Evolutionary conservation across 2,113 vertebrate genomes (phyloP).

Genomic region (Tyto alba): DNA sequence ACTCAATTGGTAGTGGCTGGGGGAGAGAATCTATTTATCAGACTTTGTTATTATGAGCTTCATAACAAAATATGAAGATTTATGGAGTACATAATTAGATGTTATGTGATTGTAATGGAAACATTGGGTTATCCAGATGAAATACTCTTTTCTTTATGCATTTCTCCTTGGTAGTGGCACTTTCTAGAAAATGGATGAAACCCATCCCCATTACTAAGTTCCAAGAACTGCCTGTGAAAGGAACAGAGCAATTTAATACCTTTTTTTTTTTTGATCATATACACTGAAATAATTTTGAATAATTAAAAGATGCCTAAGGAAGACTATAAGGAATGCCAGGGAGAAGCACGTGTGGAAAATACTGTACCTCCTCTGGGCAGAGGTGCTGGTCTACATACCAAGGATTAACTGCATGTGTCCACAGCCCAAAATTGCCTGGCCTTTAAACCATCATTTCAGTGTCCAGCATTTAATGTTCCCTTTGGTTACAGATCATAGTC

Average conservation of each 20-base stretch:
- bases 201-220: not conserved
- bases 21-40: slow-evolving; percentile 60
- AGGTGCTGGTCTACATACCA: not conserved
- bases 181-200: slow-evolving; percentile 6
- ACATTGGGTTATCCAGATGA: slow-evolving; percentile 23
- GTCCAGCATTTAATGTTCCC: not conserved
- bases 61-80: slow-evolving; percentile 62
- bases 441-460: not conserved
- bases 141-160: not conserved
- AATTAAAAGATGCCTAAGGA: not conserved
- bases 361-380: not conserved
- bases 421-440: not conserved
- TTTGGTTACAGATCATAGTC: not conserved
- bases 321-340: not conserved
- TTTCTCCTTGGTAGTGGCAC: slow-evolving; percentile 11
- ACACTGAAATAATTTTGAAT: not conserved
- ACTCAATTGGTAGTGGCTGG: slow-evolving; percentile 45
- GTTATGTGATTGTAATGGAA: slow-evolving; percentile 55
- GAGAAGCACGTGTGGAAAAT: not conserved
- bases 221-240: not conserved
- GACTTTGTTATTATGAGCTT: slow-evolving; percentile 35
- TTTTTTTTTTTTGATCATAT: not conserved
- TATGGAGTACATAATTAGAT: slow-evolving; percentile 58
- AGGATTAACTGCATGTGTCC: rapidly evolving
- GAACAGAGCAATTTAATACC: not conserved